These are phyloP conservation scores for Arremon brunneinucha DNA, from an alignment of 2,797 vertebrate species.

Conservation along the genomic window DNA sequence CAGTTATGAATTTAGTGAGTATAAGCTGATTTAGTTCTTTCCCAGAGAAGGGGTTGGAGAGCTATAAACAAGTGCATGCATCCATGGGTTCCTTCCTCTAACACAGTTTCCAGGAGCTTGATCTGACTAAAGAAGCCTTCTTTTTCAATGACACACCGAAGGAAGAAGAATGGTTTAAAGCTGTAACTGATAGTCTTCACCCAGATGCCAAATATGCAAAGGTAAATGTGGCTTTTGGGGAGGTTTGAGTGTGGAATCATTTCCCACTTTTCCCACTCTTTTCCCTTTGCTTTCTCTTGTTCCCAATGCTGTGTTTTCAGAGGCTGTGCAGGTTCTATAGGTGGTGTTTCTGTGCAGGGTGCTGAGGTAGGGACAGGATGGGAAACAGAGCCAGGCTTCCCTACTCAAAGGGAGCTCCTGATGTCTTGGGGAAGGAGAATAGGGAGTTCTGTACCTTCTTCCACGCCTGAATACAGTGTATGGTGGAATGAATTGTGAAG, in stretches of 20 bases:
- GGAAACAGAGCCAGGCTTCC: not conserved
- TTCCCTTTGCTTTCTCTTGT: not conserved
- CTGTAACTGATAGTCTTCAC: slow-evolving; percentile 89
- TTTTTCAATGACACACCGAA: slow-evolving; percentile 96
- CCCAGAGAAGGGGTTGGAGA: not conserved
- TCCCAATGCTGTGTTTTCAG: not conserved
- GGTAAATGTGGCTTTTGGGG: slow-evolving; percentile 74
- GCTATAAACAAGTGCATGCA: not conserved
- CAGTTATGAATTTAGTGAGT: not conserved
- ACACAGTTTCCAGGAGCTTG: slow-evolving; percentile 94
- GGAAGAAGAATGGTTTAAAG: slow-evolving; percentile 94
- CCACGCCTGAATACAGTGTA: not conserved
- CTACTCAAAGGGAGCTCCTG: not conserved
- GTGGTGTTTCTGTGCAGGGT: not conserved
- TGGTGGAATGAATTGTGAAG: not conserved
- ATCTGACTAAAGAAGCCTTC: slow-evolving; percentile 97
- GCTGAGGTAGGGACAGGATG: not conserved
- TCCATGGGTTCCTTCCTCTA: slow-evolving; percentile 44
- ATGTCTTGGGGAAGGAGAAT: not conserved
- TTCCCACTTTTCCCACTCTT: not conserved
- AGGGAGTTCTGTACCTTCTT: not conserved
- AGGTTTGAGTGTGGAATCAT: not conserved
- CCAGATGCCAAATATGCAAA: slow-evolving; percentile 92
- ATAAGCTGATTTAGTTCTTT: not conserved
- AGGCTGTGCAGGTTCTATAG: not conserved